phyloP scores from a whole-genome alignment of 2,797 vertebrate genomes.

The Microctenopoma steveboyesi region DNA sequence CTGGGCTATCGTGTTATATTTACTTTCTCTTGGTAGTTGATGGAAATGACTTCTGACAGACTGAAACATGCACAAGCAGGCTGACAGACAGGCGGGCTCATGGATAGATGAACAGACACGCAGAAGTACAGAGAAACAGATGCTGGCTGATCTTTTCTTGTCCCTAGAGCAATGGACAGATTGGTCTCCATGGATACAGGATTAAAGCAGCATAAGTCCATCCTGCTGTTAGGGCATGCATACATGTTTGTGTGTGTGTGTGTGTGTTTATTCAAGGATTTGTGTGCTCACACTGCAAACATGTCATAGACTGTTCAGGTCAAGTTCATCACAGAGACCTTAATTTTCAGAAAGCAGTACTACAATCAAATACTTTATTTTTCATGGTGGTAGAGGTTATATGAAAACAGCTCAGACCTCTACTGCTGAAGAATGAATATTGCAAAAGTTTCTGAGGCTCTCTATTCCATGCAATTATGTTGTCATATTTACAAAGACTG shows the following conservation, averaged over 20 bases:
- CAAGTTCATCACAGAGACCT: constrained; percentile 20
- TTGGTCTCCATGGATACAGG: constrained; percentile 84
- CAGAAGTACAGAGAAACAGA: constrained; percentile 69
- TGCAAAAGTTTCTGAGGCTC: not conserved
- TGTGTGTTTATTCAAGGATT: constrained; percentile 8
- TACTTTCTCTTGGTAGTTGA: constrained; percentile 39
- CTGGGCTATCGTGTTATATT: constrained; percentile 15
- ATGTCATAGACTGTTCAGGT: constrained; percentile 22
- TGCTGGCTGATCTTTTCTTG: constrained; percentile 71
- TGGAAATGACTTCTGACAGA: constrained; percentile 51
- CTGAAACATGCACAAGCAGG: constrained; percentile 46
- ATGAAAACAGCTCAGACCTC: not conserved
- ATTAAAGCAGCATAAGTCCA: constrained; percentile 80
- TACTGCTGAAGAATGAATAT: not conserved
- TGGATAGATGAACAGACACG: constrained; percentile 46
- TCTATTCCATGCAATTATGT: not conserved
- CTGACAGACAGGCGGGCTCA: constrained; percentile 54
- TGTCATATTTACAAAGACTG: not conserved
- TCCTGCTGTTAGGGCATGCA: constrained; percentile 58
- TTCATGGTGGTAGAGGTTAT: not conserved
- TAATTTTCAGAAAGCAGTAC: not conserved
- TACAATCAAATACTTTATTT: too few relatives aligned
- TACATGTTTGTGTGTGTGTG: constrained; percentile 9
- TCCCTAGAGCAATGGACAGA: constrained; percentile 76
- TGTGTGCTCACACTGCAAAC: constrained; percentile 20